phyloP scores from a whole-genome alignment of 2,113 vertebrate genomes.

The Stigmatopora nigra region DNA sequence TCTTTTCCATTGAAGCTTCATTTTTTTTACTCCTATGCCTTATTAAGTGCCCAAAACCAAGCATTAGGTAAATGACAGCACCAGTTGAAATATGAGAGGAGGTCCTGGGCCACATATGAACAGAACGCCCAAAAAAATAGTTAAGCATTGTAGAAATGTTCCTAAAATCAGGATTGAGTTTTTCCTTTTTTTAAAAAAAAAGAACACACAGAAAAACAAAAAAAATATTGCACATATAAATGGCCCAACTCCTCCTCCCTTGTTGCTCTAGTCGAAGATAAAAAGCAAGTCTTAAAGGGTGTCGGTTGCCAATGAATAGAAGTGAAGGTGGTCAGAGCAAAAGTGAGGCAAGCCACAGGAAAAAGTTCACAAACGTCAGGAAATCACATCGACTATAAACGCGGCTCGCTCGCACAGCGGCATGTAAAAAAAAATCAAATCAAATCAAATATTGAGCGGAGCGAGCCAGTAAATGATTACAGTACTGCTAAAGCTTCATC shows the following conservation, averaged over 20 bases:
- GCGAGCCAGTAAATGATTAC: constrained; percentile 41
- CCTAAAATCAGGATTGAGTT: not conserved
- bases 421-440: constrained; percentile 3
- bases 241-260: constrained; percentile 1
- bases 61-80: constrained; percentile 49
- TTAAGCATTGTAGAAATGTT: not conserved
- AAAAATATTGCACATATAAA: constrained; percentile 1
- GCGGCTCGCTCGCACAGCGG: not conserved
- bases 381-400: constrained; percentile 8
- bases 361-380: constrained; percentile 4
- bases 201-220: not conserved
- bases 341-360: not conserved
- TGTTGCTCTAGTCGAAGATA: not conserved
- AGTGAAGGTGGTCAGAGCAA: constrained; percentile 12
- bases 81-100: constrained; percentile 28
- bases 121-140: not conserved
- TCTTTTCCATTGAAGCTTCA: constrained; percentile 29
- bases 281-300: constrained; percentile 42
- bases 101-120: constrained; percentile 1
- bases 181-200: constrained; percentile 1
- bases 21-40: not conserved
- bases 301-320: constrained; percentile 3
- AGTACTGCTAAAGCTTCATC: constrained; percentile 25
- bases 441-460: not conserved
- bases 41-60: constrained; percentile 26